Percentiles rank a stretch among this genome's conserved stretches.
phyloP scores from a whole-genome alignment of 2,797 vertebrate species.

The Buphagus erythrorhynchus region DNA sequence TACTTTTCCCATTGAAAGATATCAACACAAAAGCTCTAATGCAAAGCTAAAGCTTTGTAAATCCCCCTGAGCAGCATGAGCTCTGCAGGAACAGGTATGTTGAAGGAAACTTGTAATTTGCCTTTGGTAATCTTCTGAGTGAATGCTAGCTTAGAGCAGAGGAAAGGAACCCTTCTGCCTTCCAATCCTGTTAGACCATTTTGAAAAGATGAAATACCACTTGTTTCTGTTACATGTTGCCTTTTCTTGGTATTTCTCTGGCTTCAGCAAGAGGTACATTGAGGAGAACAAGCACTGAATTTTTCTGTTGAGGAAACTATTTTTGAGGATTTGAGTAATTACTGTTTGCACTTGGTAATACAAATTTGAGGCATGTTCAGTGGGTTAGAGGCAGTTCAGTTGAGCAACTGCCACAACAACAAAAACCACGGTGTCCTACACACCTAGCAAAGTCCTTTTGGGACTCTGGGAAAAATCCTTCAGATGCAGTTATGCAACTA shows the following conservation, averaged over 20 bases:
- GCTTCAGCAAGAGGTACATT: not conserved
- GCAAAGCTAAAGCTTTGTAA: not conserved
- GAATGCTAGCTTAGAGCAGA: not conserved
- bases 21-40: not conserved
- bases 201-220: not conserved
- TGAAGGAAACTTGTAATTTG: conserved; percentile 7
- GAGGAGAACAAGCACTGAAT: not conserved
- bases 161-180: conserved; percentile 1
- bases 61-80: not conserved
- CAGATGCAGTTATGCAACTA: not conserved
- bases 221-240: not conserved
- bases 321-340: conserved; percentile 15
- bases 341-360: not conserved
- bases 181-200: not conserved
- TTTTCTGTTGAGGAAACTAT: not conserved
- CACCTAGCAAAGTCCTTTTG: not conserved
- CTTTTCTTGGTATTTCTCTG: not conserved
- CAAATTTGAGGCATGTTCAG: not conserved
- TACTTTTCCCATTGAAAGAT: not conserved
- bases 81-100: not conserved
- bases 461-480: not conserved
- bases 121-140: not conserved
- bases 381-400: not conserved
- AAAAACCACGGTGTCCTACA: not conserved
- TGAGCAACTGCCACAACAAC: not conserved